Conservation (phyloP, 1,140 invertebrate species). For the Eriocheir sinensis region DNA sequence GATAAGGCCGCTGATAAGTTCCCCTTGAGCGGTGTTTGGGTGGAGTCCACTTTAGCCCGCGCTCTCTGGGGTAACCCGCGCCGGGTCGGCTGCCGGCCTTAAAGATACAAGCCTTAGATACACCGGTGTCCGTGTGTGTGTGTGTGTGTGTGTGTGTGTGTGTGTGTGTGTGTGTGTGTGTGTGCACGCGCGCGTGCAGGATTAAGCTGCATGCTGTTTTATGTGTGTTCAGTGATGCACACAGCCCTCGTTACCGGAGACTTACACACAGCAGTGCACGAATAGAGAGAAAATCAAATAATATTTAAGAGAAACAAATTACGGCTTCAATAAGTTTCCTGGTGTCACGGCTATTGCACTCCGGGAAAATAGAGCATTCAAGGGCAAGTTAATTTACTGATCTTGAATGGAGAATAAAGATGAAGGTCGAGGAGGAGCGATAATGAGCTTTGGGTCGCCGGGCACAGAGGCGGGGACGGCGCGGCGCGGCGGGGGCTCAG, state of each 20-base stretch:
- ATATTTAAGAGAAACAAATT: constrained; percentile 43
- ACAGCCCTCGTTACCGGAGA: neutral
- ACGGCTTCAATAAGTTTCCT: constrained; percentile 39
- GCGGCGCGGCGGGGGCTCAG: neutral
- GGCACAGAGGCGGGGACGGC: neutral
- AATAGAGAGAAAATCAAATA: neutral
- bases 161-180: constrained; percentile 14
- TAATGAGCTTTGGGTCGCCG: constrained; percentile 11
- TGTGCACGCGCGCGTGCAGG: neutral
- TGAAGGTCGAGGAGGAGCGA: constrained; percentile 50
- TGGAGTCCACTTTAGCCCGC: neutral
- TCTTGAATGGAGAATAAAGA: constrained; percentile 67
- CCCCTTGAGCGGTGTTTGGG: constrained; percentile 50
- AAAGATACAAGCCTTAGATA: constrained; percentile 54
- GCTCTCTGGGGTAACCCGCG: constrained; percentile 39
- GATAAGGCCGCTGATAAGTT: constrained; percentile 59
- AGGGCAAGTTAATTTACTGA: constrained; percentile 68
- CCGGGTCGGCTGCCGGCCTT: neutral
- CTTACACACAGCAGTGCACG: neutral
- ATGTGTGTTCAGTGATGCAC: neutral
- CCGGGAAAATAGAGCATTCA: constrained; percentile 62
- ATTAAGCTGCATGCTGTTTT: neutral
- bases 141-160: neutral
- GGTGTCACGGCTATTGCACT: constrained; percentile 50
- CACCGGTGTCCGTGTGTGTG: neutral